These are phyloP conservation scores for Linhomoeus sp. DNA, from an alignment of 2,888 invertebrate species.

Conservation along the genomic window DNA sequence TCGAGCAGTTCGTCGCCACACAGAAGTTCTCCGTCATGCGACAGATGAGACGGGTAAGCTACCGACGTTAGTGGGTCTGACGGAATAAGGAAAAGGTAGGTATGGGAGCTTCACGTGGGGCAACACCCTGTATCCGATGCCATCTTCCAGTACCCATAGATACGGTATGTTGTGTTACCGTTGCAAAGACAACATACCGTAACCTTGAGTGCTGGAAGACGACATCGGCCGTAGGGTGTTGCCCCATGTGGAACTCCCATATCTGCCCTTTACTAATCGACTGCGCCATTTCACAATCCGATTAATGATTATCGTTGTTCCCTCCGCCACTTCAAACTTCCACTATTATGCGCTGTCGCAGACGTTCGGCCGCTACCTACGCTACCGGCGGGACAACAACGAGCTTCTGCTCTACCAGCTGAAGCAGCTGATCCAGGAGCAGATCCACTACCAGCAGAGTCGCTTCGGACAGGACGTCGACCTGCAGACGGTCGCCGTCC, in stretches of 20 bases:
- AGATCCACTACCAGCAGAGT: conserved; percentile 13
- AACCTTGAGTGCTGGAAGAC: no score
- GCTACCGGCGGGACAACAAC: conserved; percentile 84
- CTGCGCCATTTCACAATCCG: no score
- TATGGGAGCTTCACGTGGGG: no score
- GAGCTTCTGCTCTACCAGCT: conserved; percentile 84
- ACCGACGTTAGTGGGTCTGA: not conserved
- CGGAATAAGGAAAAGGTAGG: not conserved
- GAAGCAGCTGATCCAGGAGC: conserved; percentile 46
- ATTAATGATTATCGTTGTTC: no score
- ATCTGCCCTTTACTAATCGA: no score
- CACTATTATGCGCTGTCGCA: conserved; percentile 29
- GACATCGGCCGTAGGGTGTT: no score
- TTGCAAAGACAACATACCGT: no score
- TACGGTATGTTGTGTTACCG: no score
- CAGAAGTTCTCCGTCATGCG: conserved; percentile 97
- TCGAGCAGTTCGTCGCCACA: conserved; percentile 93
- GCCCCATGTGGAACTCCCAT: no score
- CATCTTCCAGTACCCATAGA: no score
- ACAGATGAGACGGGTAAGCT: conserved; percentile 61
- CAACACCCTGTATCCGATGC: no score
- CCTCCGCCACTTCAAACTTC: no score
- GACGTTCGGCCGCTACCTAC: conserved; percentile 78
- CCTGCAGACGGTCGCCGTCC: conserved; percentile 48
- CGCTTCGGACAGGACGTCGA: conserved; percentile 6